These are phyloP conservation scores for Drosophila neutralis DNA, from an alignment of 2,888 invertebrate species.

Conservation along the genomic window DNA sequence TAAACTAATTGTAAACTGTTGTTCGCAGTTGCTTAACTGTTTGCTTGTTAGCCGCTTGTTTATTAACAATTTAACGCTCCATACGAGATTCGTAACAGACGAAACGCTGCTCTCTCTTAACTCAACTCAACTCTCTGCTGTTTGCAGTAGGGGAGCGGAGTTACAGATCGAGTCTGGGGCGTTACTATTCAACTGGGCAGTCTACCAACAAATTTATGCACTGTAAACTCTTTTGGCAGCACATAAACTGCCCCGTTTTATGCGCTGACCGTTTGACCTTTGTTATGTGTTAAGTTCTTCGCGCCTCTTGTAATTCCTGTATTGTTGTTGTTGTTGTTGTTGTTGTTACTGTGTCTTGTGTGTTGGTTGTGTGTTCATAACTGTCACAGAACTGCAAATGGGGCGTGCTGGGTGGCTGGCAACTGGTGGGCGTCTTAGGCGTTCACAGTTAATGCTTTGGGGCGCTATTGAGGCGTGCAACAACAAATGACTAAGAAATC, in stretches of 20 bases:
- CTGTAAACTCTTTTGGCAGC: constrained; percentile 61
- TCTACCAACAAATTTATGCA: constrained; percentile 67
- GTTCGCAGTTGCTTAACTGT: constrained; percentile 72
- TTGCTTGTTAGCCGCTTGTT: constrained; percentile 78
- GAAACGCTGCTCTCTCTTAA: constrained; percentile 43
- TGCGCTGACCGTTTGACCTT: constrained; percentile 74
- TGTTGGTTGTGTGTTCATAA: constrained; percentile 43
- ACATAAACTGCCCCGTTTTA: constrained; percentile 71
- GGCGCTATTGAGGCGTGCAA: constrained; percentile 21
- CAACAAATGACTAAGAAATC: constrained; percentile 61
- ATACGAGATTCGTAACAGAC: constrained; percentile 40
- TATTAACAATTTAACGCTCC: constrained; percentile 82
- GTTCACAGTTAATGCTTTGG: constrained; percentile 47
- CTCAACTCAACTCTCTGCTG: constrained; percentile 40
- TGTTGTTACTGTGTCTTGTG: constrained; percentile 9
- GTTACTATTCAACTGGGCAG: constrained; percentile 62
- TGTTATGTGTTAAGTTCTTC: constrained; percentile 58
- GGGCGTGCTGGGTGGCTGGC: constrained; percentile 58
- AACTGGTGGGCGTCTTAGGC: constrained; percentile 42
- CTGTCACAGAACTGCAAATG: constrained; percentile 54
- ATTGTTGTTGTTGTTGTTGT: constrained; percentile 7
- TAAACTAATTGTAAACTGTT: constrained; percentile 80
- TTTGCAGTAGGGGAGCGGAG: neutral
- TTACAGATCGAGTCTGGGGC: constrained; percentile 26
- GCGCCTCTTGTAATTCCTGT: constrained; percentile 10